These are phyloP conservation scores for Nannoperca obscura DNA, from an alignment of 2,797 vertebrate genomes.

Conservation along the genomic window DNA sequence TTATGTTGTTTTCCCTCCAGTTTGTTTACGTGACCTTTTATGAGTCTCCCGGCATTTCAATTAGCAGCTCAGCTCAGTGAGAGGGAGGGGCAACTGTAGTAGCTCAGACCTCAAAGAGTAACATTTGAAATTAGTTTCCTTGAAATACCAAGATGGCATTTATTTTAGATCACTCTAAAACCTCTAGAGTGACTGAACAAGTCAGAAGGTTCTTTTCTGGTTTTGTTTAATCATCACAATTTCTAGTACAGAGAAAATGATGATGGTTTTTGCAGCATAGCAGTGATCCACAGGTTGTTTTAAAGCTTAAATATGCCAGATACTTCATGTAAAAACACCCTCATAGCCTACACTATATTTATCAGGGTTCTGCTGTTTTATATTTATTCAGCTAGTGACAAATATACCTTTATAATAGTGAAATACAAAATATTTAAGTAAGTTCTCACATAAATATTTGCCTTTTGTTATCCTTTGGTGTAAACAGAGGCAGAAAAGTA, in stretches of 20 bases:
- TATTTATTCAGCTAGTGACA: no score
- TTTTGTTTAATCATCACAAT: background rate
- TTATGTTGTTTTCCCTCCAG: constrained; percentile 43
- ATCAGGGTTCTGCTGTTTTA: background rate
- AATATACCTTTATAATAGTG: background rate
- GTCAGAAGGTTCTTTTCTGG: background rate
- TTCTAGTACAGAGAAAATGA: background rate
- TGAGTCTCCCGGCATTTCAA: constrained; percentile 34
- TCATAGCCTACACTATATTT: background rate
- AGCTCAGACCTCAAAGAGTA: constrained; percentile 7
- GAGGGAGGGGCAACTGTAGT: background rate
- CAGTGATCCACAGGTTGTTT: background rate
- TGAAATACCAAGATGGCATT: constrained; percentile 15
- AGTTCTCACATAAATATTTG: no score
- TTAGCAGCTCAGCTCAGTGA: constrained; percentile 27
- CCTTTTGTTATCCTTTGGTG: no score
- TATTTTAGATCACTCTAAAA: constrained; percentile 2
- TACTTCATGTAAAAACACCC: background rate
- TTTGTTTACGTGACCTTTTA: constrained; percentile 71
- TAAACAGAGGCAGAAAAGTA: no score
- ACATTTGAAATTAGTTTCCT: constrained; percentile 4
- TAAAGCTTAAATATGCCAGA: background rate
- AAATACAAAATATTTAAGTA: background rate
- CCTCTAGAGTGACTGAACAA: background rate
- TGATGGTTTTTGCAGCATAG: background rate